These are phyloP conservation scores for Eupithecia pulchellata DNA, from an alignment of 2,888 invertebrate genomes.

Conservation along the genomic window DNA sequence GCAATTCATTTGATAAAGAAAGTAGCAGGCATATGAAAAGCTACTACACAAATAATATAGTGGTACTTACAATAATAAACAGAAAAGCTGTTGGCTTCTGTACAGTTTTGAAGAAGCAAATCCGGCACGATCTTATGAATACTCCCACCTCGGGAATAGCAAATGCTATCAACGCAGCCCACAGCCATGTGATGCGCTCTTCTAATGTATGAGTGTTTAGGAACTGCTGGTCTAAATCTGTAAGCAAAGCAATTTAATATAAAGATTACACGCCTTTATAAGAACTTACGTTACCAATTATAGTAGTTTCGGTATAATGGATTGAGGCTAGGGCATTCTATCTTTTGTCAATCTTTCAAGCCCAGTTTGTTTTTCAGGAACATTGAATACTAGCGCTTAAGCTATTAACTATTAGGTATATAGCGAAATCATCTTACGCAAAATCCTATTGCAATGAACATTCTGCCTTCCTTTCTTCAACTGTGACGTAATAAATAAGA, in stretches of 20 bases:
- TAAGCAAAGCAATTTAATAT: background rate
- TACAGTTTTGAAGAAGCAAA: conserved; percentile 90
- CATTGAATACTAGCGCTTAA: background rate
- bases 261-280: background rate
- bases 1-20: background rate
- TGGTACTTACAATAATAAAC: conserved; percentile 83
- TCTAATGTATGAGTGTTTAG: conserved; percentile 86
- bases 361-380: background rate
- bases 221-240: conserved; percentile 87
- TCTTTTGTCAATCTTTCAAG: background rate
- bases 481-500: conserved; percentile 91
- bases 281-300: background rate
- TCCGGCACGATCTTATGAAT: conserved; percentile 88
- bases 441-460: conserved; percentile 85
- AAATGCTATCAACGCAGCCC: conserved; percentile 91
- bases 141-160: conserved; percentile 91
- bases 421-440: conserved; percentile 57
- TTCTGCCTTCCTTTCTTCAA: conserved; percentile 83
- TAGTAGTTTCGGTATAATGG: background rate
- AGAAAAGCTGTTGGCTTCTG: conserved; percentile 82
- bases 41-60: background rate
- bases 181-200: conserved; percentile 91
- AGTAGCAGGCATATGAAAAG: background rate
- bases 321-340: background rate
- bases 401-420: background rate